phyloP scores from a whole-genome alignment of 2,888 invertebrate species.

The Eristalis arbustorum region DNA sequence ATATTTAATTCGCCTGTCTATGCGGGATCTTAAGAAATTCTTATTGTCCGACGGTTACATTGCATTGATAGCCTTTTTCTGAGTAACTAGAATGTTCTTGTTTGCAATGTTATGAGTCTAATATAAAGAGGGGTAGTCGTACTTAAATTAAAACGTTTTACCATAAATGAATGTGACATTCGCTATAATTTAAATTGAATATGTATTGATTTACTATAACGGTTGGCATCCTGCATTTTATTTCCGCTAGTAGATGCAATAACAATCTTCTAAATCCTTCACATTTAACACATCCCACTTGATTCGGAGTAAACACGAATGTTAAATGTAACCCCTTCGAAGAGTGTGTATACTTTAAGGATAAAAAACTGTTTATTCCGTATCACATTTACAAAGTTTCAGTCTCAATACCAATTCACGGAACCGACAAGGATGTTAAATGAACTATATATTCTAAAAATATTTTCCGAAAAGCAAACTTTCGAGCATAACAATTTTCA shows the following conservation, averaged over 20 bases:
- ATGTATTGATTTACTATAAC: too few species aligned
- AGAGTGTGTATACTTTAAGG: neutral
- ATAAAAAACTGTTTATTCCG: neutral
- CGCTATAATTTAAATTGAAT: too few species aligned
- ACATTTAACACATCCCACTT: neutral
- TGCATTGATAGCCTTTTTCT: neutral
- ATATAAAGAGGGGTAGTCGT: neutral
- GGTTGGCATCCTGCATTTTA: too few species aligned
- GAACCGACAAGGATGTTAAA: neutral
- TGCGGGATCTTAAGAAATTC: neutral
- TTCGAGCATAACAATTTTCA: constrained; percentile 3
- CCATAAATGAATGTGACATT: too few species aligned
- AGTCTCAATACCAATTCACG: constrained; percentile 12
- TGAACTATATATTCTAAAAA: neutral
- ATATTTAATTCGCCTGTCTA: neutral
- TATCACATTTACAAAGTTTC: neutral
- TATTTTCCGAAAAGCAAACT: constrained; percentile 56
- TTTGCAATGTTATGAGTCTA: neutral
- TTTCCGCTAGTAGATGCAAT: too few species aligned
- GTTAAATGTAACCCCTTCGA: neutral
- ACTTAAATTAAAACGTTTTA: too few species aligned
- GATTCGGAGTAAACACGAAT: neutral
- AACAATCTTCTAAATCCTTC: too few species aligned
- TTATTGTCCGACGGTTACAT: neutral
- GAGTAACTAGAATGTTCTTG: neutral